A percentile compares a stretch with the other conserved stretches of the same genome.
Evolutionary conservation across 2,888 invertebrate genomes (phyloP).

Genomic region (Mimas tiliae): DNA sequence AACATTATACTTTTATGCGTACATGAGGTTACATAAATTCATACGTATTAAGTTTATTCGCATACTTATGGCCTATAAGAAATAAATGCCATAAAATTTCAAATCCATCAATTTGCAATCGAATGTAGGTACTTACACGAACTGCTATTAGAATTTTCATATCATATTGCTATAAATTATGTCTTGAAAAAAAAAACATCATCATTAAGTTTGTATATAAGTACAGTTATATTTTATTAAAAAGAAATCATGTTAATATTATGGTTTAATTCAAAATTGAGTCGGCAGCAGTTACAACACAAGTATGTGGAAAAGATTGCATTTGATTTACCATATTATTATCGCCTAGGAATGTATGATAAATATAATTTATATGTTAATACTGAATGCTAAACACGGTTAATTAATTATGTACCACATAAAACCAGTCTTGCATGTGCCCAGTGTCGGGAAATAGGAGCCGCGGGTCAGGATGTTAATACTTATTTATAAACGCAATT

Average conservation of each 20-base stretch:
- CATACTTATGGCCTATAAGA: neutral
- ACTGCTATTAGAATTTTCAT: neutral
- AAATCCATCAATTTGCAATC: neutral
- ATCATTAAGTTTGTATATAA: neutral
- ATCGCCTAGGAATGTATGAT: slow-evolving; percentile 19
- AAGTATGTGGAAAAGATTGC: slow-evolving; percentile 9
- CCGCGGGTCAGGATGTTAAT: slow-evolving; percentile 39
- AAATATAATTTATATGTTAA: slow-evolving; percentile 25
- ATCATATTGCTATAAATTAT: neutral
- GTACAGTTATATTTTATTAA: too few species aligned
- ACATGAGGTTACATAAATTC: slow-evolving; percentile 20
- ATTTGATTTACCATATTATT: slow-evolving; percentile 1
- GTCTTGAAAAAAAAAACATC: neutral
- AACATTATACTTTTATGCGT: slow-evolving; percentile 36
- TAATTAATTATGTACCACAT: slow-evolving; percentile 36
- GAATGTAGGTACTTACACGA: too few species aligned
- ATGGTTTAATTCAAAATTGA: neutral
- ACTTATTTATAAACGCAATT: slow-evolving; percentile 28
- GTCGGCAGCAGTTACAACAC: neutral
- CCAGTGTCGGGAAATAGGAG: slow-evolving; percentile 36
- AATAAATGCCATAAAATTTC: neutral
- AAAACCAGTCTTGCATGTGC: slow-evolving; percentile 39
- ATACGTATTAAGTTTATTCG: slow-evolving; percentile 8
- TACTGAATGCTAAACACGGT: slow-evolving; percentile 3
- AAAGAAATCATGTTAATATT: too few species aligned